Conservation (phyloP, 2,113 vertebrate genomes). For the Pachyramphus minor region DNA sequence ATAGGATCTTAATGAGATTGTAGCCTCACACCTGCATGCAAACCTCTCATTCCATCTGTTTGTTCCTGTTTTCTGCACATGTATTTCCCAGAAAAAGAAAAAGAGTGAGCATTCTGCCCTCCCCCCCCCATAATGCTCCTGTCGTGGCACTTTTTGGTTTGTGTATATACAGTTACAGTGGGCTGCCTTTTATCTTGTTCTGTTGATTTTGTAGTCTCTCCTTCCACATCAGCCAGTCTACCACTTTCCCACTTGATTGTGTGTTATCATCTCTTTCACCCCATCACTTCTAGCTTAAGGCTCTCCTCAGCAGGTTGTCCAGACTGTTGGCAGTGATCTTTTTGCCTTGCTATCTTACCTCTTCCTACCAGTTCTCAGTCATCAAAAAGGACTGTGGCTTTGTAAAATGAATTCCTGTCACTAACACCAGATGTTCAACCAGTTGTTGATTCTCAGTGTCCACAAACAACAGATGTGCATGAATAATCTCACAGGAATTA, state of each 20-base stretch:
- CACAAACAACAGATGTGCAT: not conserved
- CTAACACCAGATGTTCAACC: not conserved
- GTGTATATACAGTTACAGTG: not conserved
- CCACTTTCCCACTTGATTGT: not conserved
- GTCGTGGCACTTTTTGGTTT: not conserved
- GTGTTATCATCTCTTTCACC: not conserved
- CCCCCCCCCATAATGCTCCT: not conserved
- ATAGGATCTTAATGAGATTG: not conserved
- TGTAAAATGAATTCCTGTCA: not conserved
- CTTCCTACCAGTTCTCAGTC: not conserved
- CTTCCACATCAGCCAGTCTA: not conserved
- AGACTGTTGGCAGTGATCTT: not conserved
- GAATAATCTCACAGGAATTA: not conserved
- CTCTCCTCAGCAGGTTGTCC: not conserved
- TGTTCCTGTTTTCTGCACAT: not conserved
- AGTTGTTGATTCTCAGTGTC: not conserved
- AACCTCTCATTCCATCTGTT: not conserved
- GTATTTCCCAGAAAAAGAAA: not conserved
- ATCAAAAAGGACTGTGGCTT: not conserved
- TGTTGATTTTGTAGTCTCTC: not conserved
- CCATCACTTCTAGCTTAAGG: not conserved
- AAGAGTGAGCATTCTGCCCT: not conserved
- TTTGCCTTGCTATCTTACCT: not conserved
- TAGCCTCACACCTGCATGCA: not conserved
- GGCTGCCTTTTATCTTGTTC: not conserved